A percentile compares a stretch with the other conserved stretches of the same genome.
Conservation (phyloP, 2,888 invertebrate genomes). For the Pandemis corylana region DNA sequence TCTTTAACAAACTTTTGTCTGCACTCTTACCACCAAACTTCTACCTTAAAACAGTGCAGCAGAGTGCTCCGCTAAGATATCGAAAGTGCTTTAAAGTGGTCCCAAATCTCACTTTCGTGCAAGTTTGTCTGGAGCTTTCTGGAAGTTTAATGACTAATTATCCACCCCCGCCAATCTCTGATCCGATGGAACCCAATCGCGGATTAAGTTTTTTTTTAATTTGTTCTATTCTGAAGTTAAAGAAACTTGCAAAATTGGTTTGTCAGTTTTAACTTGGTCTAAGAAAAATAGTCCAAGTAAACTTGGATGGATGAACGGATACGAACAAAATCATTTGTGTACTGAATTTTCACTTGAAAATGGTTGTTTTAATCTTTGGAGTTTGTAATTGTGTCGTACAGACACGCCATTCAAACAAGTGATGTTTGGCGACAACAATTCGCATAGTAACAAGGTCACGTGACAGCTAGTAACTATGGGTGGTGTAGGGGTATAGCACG, state of each 20-base stretch:
- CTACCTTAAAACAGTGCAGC: conserved; percentile 5
- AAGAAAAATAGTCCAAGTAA: not conserved
- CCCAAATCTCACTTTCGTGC: conserved; percentile 42
- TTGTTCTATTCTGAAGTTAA: conserved; percentile 14
- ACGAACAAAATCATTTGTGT: too few relatives aligned
- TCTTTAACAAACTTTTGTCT: conserved; percentile 40
- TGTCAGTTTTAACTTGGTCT: not conserved
- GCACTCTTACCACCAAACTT: not conserved
- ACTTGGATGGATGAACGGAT: too few relatives aligned
- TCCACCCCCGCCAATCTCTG: conserved; percentile 38
- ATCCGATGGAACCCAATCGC: conserved; percentile 46
- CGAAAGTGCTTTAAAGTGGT: not conserved
- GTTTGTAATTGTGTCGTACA: too few relatives aligned
- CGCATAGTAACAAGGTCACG: too few relatives aligned
- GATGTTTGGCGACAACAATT: too few relatives aligned
- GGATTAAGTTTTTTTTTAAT: conserved; percentile 41
- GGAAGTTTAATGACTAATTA: conserved; percentile 61
- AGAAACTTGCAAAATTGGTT: conserved; percentile 11
- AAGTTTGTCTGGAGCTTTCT: conserved; percentile 46
- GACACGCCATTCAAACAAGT: too few relatives aligned
- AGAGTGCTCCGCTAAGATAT: conserved; percentile 1
- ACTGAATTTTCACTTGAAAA: too few relatives aligned
- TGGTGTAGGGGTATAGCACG: too few relatives aligned
- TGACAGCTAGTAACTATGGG: too few relatives aligned
- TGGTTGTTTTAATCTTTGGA: too few relatives aligned